Base-by-base conservation (phyloP, 2,113 vertebrate species). In the Paradisaea rubra region DNA sequence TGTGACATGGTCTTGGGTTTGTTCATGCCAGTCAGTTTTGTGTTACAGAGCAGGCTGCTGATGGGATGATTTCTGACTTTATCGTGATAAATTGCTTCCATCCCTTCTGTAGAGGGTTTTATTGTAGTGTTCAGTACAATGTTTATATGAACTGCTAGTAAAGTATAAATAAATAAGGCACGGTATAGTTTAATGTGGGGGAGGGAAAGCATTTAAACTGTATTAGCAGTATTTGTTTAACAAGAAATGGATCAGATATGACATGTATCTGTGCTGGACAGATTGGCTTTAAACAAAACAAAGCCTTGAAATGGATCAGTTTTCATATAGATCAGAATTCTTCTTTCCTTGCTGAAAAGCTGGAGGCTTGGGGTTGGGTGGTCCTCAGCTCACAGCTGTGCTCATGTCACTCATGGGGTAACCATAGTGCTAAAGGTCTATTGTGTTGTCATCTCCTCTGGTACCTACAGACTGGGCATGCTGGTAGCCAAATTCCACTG, bases 201-300 rank as follows among this genome's bases (percentile, higher is more conserved):
- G 68, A 73, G 44, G 77, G 39, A 44, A 85, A 37, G 54, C 16
- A 35, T 91, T 96, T 88, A 77, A 87, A 80, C 35, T 86, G 28
- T 89, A 80, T 94, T 70, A 77, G 24, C 59, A 72, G 22, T 91
- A 70, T 92, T 91, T 95, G 60, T 73, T 94, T 77, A 88, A 64
- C 22, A 70, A 91, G 78, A 82, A 91, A 65, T 25, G 63, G 42
- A 80, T 95, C 89, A 88, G 81, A 66, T 65, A 24, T 89, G 63
- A 57, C 47, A 88, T 85, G 79, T 93, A 72, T 92, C 81, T 95
- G 54, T 89, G 47, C 59, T 79, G 54, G 59, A 24, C 65, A 63
- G 54, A 73, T 73, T 91, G 64, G 27, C 50, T 93, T 95, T 87
- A 66, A 88, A 63, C 52, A 86, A 89, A 94, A 70, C 44, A 93